Conservation (phyloP, 2,113 vertebrate species). For the Brachypteracias leptosomus region DNA sequence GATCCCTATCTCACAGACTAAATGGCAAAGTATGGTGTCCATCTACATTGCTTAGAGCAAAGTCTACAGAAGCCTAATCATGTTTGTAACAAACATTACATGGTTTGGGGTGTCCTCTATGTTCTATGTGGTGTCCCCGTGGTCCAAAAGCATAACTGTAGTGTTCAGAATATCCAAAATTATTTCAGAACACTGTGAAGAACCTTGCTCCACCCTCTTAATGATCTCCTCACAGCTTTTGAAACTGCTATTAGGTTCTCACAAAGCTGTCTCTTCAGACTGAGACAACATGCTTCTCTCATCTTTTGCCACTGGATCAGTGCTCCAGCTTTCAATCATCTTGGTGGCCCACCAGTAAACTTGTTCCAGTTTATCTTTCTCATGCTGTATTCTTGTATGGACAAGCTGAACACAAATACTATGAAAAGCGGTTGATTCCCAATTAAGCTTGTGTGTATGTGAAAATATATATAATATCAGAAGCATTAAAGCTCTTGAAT, state of each 20-base stretch:
- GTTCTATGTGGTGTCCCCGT: background rate
- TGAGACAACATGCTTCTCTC: background rate
- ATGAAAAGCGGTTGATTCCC: background rate
- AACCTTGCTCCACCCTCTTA: background rate
- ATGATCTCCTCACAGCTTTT: background rate
- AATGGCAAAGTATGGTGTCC: background rate
- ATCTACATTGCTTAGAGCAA: background rate
- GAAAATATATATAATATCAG: background rate
- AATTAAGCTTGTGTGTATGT: rapidly evolving
- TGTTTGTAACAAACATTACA: background rate
- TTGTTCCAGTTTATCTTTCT: background rate
- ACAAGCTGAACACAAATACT: background rate
- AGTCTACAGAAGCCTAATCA: background rate
- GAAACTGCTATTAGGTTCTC: background rate
- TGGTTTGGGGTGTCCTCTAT: background rate
- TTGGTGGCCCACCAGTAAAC: background rate
- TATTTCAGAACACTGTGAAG: background rate
- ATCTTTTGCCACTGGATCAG: background rate
- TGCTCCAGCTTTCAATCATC: background rate
- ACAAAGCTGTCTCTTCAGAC: background rate
- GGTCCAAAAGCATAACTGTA: background rate
- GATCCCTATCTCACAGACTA: background rate
- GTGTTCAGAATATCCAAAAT: background rate
- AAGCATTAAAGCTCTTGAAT: background rate
- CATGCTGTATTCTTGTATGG: background rate